These are phyloP conservation scores for Lepus americanus DNA, from an alignment of 2,113 vertebrate genomes.

Conservation along the genomic window DNA sequence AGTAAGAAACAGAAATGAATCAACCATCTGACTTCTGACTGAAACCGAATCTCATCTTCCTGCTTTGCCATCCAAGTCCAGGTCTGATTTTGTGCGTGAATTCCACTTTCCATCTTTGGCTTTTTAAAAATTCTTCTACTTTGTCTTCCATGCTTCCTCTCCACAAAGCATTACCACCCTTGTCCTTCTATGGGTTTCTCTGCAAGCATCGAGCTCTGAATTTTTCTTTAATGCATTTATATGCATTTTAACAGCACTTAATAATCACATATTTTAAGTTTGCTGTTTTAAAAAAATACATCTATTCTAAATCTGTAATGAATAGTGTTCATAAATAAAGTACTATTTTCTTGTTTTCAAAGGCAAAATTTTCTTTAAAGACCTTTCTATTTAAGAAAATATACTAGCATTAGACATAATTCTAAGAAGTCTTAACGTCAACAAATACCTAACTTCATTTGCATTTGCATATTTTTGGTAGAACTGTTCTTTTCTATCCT, in stretches of 20 bases:
- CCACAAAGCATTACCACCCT: neutral
- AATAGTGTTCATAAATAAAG: neutral
- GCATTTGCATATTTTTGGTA: neutral
- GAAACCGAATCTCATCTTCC: neutral
- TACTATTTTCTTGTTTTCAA: neutral
- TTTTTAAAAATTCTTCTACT: neutral
- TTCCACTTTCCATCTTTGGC: neutral
- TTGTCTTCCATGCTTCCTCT: neutral
- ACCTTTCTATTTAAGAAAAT: neutral
- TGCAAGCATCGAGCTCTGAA: neutral
- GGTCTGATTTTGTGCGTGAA: neutral
- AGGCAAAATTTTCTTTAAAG: slow-evolving; percentile 1
- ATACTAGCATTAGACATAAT: neutral
- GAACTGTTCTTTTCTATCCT: neutral
- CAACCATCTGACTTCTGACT: neutral
- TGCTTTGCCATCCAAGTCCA: neutral
- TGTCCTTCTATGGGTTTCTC: neutral
- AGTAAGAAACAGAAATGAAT: neutral
- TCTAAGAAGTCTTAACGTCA: neutral
- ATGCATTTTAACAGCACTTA: neutral
- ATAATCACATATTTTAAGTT: neutral
- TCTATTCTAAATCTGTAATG: neutral
- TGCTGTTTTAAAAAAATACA: neutral
- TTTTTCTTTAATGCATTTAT: neutral
- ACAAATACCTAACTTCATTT: neutral